Conservation (phyloP, 1,140 invertebrate genomes). For the Bombus pyrosoma region DNA sequence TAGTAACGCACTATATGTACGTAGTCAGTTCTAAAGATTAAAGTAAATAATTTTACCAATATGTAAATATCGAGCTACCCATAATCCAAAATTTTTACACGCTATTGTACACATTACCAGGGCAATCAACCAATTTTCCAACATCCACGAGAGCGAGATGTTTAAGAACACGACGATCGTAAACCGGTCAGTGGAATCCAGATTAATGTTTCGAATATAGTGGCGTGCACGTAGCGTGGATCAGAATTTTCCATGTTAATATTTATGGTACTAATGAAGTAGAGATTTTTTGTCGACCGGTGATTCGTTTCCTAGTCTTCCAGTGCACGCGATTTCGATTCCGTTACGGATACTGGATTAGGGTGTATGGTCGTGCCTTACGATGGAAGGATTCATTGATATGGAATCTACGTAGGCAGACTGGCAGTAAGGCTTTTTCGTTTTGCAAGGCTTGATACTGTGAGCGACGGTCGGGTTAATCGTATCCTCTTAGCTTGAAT, state of each 20-base stretch:
- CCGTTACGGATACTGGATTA: conserved; percentile 21
- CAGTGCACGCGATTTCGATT: background rate
- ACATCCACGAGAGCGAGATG: background rate
- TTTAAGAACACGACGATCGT: conserved; percentile 6
- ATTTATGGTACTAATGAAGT: conserved; percentile 21
- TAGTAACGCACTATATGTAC: too few relatives aligned
- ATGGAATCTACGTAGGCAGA: conserved; percentile 9
- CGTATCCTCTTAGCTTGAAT: conserved; percentile 36
- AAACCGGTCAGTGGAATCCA: conserved; percentile 42
- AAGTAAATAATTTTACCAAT: too few relatives aligned
- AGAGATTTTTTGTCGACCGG: background rate
- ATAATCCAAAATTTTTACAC: background rate
- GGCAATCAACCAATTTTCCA: background rate
- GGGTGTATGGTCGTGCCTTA: background rate
- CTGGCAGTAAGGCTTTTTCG: background rate
- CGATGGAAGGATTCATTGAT: conserved; percentile 1
- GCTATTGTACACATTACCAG: background rate
- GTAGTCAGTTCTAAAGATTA: too few relatives aligned
- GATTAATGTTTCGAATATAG: conserved; percentile 27
- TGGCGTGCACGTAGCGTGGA: background rate
- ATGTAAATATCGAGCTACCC: background rate
- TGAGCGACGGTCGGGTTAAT: conserved; percentile 15
- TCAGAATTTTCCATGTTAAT: conserved; percentile 25
- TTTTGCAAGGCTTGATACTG: background rate
- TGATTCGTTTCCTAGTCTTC: background rate